A percentile compares a stretch with the other conserved stretches of the same genome.
These are phyloP conservation scores for Lophotis ruficrista DNA, from an alignment of 2,113 vertebrate genomes.

Conservation along the genomic window DNA sequence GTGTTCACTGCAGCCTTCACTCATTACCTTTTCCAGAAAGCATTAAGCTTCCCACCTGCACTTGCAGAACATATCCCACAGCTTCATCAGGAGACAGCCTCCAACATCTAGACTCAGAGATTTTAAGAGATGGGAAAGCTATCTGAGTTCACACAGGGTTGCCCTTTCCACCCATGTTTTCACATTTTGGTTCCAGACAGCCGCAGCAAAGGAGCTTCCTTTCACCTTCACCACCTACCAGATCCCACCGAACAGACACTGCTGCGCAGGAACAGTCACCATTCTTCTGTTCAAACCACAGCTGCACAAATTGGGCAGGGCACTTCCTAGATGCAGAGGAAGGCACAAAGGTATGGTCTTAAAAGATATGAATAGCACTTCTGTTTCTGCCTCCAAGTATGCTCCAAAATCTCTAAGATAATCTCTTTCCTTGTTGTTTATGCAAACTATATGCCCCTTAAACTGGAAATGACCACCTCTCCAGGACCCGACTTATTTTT, in stretches of 20 bases:
- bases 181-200: neutral
- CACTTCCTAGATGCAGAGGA: neutral
- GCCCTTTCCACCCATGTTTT: neutral
- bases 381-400: neutral
- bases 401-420: neutral
- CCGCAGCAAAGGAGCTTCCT: neutral
- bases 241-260: neutral
- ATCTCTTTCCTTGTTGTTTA: constrained; percentile 1
- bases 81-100: neutral
- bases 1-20: neutral
- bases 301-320: neutral
- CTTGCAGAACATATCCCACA: neutral
- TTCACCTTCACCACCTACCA: neutral
- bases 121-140: neutral
- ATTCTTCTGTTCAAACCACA: neutral
- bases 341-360: neutral
- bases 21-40: constrained; percentile 12
- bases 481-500: neutral
- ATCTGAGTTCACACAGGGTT: neutral
- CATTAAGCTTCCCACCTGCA: neutral
- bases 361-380: constrained; percentile 18
- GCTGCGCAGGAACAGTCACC: neutral
- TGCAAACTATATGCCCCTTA: neutral
- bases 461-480: neutral
- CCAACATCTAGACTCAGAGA: neutral